Conservation (phyloP, 2,797 vertebrate species). For the Thalassophryne amazonica region DNA sequence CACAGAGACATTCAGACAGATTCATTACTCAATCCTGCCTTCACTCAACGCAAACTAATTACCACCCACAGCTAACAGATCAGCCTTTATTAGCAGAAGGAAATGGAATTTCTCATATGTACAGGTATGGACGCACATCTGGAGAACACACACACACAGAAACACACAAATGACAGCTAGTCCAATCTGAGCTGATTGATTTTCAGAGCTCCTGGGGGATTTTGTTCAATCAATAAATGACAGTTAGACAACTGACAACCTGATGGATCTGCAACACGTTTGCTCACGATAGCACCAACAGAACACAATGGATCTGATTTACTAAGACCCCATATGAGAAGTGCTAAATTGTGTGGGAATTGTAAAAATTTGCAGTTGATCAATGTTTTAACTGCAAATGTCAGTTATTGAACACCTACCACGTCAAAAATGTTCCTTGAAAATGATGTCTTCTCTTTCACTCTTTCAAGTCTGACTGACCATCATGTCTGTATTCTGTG, state of each 20-base stretch:
- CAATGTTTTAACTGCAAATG: too few relatives aligned
- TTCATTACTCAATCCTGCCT: conserved; percentile 25
- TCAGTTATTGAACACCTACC: too few relatives aligned
- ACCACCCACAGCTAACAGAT: background rate
- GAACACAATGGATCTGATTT: too few relatives aligned
- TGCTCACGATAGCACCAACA: too few relatives aligned
- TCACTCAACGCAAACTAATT: conserved; percentile 38
- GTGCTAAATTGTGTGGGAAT: too few relatives aligned
- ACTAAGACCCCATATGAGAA: too few relatives aligned
- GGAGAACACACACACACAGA: conserved; percentile 4
- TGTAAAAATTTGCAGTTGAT: too few relatives aligned
- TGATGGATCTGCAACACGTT: conserved; percentile 59
- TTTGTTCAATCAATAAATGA: conserved; percentile 59
- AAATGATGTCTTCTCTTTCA: too few relatives aligned
- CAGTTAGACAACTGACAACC: conserved; percentile 68
- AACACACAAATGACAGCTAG: conserved; percentile 17
- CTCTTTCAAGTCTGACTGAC: too few relatives aligned
- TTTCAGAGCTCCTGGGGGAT: conserved; percentile 59
- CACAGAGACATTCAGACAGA: background rate
- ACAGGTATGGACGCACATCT: conserved; percentile 16
- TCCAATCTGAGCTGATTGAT: conserved; percentile 71
- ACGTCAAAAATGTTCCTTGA: too few relatives aligned
- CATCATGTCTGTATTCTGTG: too few relatives aligned
- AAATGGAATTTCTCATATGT: conserved; percentile 21
- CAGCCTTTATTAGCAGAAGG: conserved; percentile 1